Evolutionary conservation across 2,113 vertebrate genomes (phyloP), one percentile per base, ranked within the genome.

Genomic region (Origma solitaria): DNA sequence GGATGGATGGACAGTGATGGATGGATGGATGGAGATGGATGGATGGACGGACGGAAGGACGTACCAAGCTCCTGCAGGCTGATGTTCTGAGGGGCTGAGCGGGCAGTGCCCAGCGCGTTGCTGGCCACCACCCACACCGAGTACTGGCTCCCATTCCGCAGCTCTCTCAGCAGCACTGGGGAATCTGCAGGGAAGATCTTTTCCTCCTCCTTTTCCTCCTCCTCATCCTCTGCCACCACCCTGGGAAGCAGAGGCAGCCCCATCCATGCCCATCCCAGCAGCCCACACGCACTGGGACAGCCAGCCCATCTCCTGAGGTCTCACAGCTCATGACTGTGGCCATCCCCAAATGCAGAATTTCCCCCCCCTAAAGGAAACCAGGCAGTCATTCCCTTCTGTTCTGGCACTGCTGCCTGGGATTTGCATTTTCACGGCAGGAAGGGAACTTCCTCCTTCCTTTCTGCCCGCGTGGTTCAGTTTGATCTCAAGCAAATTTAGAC

Each of bases 21-120:
- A 61, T 16, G 28, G 30, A 33, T 19, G 53, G 75, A 12, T 0
- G 2, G 50, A 47, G 16, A 44, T 49, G 68, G 44, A 28, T 5
- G 38, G 47, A 28, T 0, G 7, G 53, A 22, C 3, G 21, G 81
- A 9, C 0, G 4, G 54, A 18, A 0, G 0, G 60, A 64, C 80
- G 9, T 96, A 98, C 98, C 98, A 9, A 98, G 90, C 38, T 97
- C 91, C 23, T 73, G 95, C 92, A 98, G 94, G 38, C 88, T 6
- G 64, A 98, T 66, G 8, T 6, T 82, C 54, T 2, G 65, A 0
- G n/a, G 92, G 30, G 82, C 64, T 0, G 98, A 98, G 65, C 40
- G 56, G 33, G 95, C 88, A 3, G 25, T 11, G 9, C 98, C 98
- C 47, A 98, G 75, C 0, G 3, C 40, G 15, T 98, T 98, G 75